Percentiles rank a stretch among this genome's conserved stretches.
Conservation (phyloP, 2,797 vertebrate species). For the Aselliscus stoliczkanus region DNA sequence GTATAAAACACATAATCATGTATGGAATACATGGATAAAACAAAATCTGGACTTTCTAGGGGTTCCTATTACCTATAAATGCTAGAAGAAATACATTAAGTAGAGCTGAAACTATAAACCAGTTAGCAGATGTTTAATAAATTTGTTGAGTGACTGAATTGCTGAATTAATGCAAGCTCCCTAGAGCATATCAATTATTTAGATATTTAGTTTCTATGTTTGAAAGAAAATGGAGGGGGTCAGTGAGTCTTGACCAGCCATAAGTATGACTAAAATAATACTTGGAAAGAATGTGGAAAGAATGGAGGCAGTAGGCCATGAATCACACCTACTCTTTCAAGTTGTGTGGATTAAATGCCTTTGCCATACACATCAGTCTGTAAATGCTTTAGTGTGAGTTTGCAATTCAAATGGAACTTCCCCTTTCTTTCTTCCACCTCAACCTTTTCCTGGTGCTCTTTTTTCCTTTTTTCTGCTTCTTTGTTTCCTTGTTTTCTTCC, state of each 20-base stretch:
- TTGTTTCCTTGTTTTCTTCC: neutral
- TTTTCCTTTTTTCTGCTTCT: neutral
- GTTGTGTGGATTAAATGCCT: neutral
- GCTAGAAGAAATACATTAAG: neutral
- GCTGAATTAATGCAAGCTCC: neutral
- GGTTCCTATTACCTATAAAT: neutral
- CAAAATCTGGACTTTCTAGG: neutral
- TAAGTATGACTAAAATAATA: neutral
- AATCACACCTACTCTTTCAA: neutral
- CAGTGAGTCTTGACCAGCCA: neutral
- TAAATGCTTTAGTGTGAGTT: neutral
- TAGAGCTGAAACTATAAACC: neutral
- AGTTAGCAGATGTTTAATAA: neutral
- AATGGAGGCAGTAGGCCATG: neutral
- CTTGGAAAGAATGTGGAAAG: neutral
- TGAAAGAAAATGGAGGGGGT: neutral
- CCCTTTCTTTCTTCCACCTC: neutral
- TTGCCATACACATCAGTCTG: rapidly evolving
- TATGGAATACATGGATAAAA: neutral
- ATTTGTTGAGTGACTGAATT: neutral
- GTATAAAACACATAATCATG: neutral
- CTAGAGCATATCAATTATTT: neutral
- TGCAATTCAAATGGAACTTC: neutral
- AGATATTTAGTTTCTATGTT: neutral
- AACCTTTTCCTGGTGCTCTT: neutral